A percentile compares a stretch with the other conserved stretches of the same genome.
Evolutionary conservation across 2,888 invertebrate genomes (phyloP).

Genomic region (Leptinotarsa tumamoca): DNA sequence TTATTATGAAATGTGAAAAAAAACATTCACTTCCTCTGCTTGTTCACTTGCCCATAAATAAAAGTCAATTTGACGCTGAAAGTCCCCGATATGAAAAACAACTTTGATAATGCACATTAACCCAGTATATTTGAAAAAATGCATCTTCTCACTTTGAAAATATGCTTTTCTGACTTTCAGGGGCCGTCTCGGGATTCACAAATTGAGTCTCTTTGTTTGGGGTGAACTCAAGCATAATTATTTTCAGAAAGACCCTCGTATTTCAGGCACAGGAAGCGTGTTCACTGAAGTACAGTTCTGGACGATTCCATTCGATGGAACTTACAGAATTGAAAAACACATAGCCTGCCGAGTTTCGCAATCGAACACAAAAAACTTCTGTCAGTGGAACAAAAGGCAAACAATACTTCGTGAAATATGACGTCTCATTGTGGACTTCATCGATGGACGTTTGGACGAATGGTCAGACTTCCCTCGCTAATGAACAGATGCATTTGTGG

Average conservation of each 20-base stretch:
- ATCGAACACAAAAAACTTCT: constrained; percentile 24
- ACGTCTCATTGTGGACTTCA: constrained; percentile 34
- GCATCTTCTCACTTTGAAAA: no score
- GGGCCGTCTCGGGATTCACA: no score
- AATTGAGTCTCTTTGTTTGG: no score
- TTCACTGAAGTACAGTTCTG: not conserved
- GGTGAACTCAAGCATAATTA: no score
- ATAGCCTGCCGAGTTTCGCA: not conserved
- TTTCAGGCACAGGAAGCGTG: not conserved
- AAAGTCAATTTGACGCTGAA: no score
- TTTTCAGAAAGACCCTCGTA: not conserved
- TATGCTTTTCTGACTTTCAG: no score
- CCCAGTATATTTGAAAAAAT: no score
- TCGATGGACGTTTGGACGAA: constrained; percentile 34
- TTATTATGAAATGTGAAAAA: no score
- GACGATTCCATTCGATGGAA: not conserved
- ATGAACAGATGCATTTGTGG: constrained; percentile 40
- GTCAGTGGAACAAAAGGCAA: constrained; percentile 25
- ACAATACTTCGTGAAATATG: constrained; percentile 38
- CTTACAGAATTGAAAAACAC: not conserved
- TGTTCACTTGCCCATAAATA: no score
- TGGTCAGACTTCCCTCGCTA: constrained; percentile 36
- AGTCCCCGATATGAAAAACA: no score
- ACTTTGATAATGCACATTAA: no score
- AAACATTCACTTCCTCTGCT: no score